Conservation (phyloP, 2,113 vertebrate species). For the Hemiprocne comata region DNA sequence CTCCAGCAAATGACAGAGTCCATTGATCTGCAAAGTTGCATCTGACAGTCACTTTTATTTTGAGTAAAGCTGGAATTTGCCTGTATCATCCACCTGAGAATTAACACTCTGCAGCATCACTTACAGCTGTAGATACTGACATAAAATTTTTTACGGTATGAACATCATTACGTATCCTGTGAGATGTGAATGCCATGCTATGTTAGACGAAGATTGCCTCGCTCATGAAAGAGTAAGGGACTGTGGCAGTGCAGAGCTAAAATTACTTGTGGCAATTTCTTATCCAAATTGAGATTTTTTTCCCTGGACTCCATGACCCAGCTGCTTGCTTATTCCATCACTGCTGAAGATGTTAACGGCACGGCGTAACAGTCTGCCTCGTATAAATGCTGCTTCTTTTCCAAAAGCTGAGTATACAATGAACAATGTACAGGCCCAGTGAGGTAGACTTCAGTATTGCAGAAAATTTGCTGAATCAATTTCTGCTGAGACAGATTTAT, state of each 20-base stretch:
- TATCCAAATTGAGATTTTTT: slow-evolving; percentile 56
- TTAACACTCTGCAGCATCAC: background rate
- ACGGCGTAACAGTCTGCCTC: background rate
- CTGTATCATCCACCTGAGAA: background rate
- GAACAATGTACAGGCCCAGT: background rate
- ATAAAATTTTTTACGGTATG: background rate
- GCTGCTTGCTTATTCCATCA: slow-evolving; percentile 35
- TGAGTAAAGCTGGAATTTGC: background rate
- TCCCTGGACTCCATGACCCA: background rate
- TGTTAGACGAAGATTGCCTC: slow-evolving; percentile 6
- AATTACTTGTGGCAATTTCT: slow-evolving; percentile 46
- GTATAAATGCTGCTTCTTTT: slow-evolving; percentile 17
- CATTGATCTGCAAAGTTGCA: background rate
- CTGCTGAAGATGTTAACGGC: slow-evolving; percentile 42
- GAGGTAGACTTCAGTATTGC: background rate
- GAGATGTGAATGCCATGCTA: background rate
- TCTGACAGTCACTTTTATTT: background rate
- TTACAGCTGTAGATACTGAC: slow-evolving; percentile 3
- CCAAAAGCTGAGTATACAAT: background rate
- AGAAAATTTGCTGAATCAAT: slow-evolving; percentile 30
- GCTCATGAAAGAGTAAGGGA: background rate
- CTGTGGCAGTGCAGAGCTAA: background rate
- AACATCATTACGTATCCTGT: background rate
- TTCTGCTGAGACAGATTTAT: slow-evolving; percentile 33
- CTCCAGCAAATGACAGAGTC: background rate